Evolutionary conservation across 2,113 vertebrate species (phyloP).

Genomic region (Cepphus grylle): DNA sequence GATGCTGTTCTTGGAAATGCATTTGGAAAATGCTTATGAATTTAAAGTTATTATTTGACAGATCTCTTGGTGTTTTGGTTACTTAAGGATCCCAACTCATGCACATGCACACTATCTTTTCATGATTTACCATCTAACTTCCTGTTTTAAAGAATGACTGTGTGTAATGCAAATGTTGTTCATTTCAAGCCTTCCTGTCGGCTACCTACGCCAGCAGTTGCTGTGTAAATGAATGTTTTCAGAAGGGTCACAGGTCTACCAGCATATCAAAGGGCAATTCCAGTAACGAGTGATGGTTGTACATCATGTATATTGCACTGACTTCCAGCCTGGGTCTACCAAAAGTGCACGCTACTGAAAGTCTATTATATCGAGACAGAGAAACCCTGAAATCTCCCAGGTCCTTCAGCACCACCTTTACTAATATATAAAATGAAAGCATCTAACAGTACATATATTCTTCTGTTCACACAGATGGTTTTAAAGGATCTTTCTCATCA

Average conservation of each 20-base stretch:
- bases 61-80: neutral
- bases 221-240: neutral
- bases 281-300: neutral
- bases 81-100: neutral
- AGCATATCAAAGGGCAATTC: neutral
- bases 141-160: neutral
- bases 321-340: neutral
- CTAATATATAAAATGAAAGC: neutral
- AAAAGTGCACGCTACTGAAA: neutral
- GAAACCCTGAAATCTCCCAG: neutral
- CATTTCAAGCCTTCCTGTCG: neutral
- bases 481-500: neutral
- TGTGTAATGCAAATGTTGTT: neutral
- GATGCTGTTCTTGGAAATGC: neutral
- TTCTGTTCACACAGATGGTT: neutral
- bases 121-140: neutral
- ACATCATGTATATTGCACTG: neutral
- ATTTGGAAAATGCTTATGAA: neutral
- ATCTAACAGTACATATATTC: neutral
- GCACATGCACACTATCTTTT: neutral
- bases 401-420: neutral
- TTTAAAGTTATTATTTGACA: neutral
- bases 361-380: neutral
- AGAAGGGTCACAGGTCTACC: neutral
- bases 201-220: neutral